Base-by-base conservation (phyloP, 2,888 invertebrate species). In the Eupithecia vulgata region DNA sequence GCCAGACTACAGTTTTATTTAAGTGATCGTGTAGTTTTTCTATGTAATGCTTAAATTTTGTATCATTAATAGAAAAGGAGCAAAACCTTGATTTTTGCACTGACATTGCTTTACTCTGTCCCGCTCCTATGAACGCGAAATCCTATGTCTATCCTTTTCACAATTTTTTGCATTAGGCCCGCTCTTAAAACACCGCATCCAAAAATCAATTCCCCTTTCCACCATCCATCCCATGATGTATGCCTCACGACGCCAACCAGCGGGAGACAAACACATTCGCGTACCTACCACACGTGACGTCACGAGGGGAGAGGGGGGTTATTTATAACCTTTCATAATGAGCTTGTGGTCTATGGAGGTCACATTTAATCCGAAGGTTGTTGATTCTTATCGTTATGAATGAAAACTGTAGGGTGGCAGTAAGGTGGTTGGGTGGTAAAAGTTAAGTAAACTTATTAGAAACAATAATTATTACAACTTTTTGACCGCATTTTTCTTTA, bases 221-320 rank as follows among this genome's bases (percentile, higher is more conserved):
- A 2, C 37, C 34, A 48, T 69, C 7, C 13, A 69, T 64, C 67
- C 57, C 59, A 71, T 82, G 81, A 81, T 81, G 76, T 78, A 81
- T 76, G 79, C 71, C 42, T 62, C 48, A 67, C 72, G 65, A 68
- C 75, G 68, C 75, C 76, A 76, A 74, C 75, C 76, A 79, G 76
- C 76, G 76, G 72, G 72, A 72, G 76, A 79, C 78, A 83, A 83
- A 84, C 82, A 78, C 37, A 64, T 64, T 64, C 37, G 37, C 35
- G 37, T 65, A 65, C 65, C 65, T 65, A n/a, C 35, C 30, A 7
- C 59, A 59, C 34, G 64, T 65, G 65, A 65, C 65, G 65, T 65
- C 65, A 65, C 42, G 1, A 64, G 62, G 62, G 62, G 62, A 10
- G 62, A n/a, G 34, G n/a, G 62, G 62, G 62, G 62, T 35, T 12